Base-by-base conservation (phyloP, 1,140 invertebrate genomes). In the Panulirus ornatus region DNA sequence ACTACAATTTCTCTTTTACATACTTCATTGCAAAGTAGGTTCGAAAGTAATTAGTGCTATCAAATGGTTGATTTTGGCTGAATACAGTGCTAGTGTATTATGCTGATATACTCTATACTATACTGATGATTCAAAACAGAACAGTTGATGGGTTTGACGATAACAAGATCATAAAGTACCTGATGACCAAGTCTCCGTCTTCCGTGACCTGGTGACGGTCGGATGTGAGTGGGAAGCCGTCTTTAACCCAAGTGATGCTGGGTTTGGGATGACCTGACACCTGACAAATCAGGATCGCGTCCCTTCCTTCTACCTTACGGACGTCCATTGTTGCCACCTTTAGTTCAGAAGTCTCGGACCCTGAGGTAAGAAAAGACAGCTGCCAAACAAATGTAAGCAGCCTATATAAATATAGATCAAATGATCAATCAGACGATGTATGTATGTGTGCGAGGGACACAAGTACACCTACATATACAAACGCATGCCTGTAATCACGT, bases 121-220 rank as follows among this genome's bases (percentile, higher is more conserved):
- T 58, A 22, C 9, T 22, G 22, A 58, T 58, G 9, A 9, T 11
- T 58, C 51, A 14, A 6, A 22, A 27, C 6, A 73, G 19, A 70
- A 22, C n/a, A 30, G 66, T 1, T 36, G 36, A 36, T 6, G 16
- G 71, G 71, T 19, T 34, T 38, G 34, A 75, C 6, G 40, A 75
- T 38, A 11, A 8, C 71, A 75, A 34, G 19, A 34, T 0, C 2
- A 75, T 6, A 1, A 34, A 75, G 51, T 34, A 81, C 78, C 78
- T 81, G 14, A 81, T 58, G 14, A 36, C n/a, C 16, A 81, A 27
- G 47, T 81, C 78, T 36, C 76, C 78, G 16, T 51, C 78, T 16
- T 14, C 27, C 19, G 47, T 58, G 34, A 81, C 38, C 47, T 58
- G 78, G 22, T 58, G 51, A 30, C 78, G 44, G 30, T 14, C 47